Conservation (phyloP, 2,113 vertebrate species). For the Osmerus eperlanus region DNA sequence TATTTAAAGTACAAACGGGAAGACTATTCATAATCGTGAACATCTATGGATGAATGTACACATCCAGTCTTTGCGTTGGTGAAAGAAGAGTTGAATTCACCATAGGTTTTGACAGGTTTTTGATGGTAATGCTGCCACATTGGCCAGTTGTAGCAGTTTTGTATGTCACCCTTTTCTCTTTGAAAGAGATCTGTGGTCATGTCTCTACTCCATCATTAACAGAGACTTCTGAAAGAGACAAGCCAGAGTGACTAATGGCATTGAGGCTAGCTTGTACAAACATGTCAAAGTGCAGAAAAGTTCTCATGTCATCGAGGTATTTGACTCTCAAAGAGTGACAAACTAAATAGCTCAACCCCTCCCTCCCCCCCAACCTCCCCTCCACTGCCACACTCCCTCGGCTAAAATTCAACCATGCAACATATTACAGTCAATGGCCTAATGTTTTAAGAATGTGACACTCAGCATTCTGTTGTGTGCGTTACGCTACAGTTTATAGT, state of each 20-base stretch:
- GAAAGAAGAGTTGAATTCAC: conserved; percentile 58
- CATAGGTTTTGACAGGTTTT: conserved; percentile 60
- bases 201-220: conserved; percentile 64
- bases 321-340: conserved; percentile 62
- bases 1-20: conserved; percentile 55
- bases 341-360: conserved; percentile 64
- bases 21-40: conserved; percentile 42
- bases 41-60: conserved; percentile 54
- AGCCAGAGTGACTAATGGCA: conserved; percentile 67
- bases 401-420: conserved; percentile 49
- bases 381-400: conserved; percentile 12
- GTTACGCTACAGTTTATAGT: conserved; percentile 52
- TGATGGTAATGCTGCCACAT: conserved; percentile 71
- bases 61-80: conserved; percentile 45
- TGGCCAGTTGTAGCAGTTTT: conserved; percentile 67
- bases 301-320: conserved; percentile 66
- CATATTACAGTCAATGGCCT: conserved; percentile 54
- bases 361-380: background rate
- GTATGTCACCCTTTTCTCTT: conserved; percentile 60
- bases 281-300: conserved; percentile 71
- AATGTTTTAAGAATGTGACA: conserved; percentile 60
- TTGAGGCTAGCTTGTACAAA: conserved; percentile 69
- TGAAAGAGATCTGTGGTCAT: conserved; percentile 51
- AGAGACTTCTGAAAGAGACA: conserved; percentile 62
- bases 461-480: conserved; percentile 46